These are phyloP conservation scores for Lordiphosa clarofinis DNA, from an alignment of 1,140 invertebrate species.

Conservation along the genomic window DNA sequence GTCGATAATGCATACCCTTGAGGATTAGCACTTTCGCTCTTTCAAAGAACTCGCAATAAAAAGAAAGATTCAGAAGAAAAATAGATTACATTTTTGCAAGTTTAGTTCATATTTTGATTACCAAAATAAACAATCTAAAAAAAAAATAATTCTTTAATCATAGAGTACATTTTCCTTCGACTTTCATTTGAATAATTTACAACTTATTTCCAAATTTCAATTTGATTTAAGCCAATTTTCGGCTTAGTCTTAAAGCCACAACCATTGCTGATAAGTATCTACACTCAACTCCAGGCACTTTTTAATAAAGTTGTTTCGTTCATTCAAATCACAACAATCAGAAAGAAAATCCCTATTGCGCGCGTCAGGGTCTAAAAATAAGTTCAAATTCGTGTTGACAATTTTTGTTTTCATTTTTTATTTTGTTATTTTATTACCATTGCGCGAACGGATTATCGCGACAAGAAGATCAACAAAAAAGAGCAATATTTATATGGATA, in stretches of 20 bases:
- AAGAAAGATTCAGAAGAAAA: too few species aligned
- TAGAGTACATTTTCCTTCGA: constrained; percentile 17
- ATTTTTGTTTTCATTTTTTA: constrained; percentile 36
- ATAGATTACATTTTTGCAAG: too few species aligned
- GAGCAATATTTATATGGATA: constrained; percentile 60
- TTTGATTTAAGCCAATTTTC: constrained; percentile 21
- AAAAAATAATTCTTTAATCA: not conserved
- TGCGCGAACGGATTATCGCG: constrained; percentile 68
- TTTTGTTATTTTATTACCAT: constrained; percentile 64
- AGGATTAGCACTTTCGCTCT: too few species aligned
- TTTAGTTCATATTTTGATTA: too few species aligned
- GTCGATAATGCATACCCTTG: too few species aligned
- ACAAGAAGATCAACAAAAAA: constrained; percentile 68
- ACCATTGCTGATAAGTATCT: constrained; percentile 49
- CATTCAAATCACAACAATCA: constrained; percentile 28
- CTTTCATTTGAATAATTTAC: too few species aligned
- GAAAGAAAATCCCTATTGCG: constrained; percentile 54
- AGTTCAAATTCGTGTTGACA: constrained; percentile 74
- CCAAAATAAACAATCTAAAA: too few species aligned
- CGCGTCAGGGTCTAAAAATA: constrained; percentile 62
- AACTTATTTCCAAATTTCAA: constrained; percentile 12
- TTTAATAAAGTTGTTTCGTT: constrained; percentile 65
- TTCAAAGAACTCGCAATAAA: too few species aligned
- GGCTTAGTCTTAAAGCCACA: constrained; percentile 20
- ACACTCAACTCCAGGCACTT: constrained; percentile 20